Conservation (phyloP, 2,797 vertebrate species). For the Thalassophryne amazonica region DNA sequence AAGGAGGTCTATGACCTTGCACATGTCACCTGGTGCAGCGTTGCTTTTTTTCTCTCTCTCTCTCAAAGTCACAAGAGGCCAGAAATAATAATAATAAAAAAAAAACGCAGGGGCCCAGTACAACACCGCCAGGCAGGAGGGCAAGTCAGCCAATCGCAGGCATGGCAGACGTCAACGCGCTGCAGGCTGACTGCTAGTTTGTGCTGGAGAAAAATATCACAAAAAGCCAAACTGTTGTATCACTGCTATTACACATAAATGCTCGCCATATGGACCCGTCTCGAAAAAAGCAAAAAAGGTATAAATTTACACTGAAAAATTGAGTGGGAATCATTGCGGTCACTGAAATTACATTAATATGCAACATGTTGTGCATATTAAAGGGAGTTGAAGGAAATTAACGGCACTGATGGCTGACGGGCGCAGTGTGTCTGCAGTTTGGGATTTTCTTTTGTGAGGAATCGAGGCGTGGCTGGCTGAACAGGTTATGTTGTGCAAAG, state of each 20-base stretch:
- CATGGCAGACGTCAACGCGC: conserved; percentile 31
- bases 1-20: conserved; percentile 88
- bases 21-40: conserved; percentile 68
- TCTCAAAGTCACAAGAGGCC: conserved; percentile 38
- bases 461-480: conserved; percentile 78
- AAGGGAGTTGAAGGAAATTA: conserved; percentile 8
- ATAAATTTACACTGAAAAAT: too few species aligned
- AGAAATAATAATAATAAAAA: conserved; percentile 51
- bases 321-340: too few species aligned
- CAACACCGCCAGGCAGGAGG: conserved; percentile 18
- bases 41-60: conserved; percentile 63
- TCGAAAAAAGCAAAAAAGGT: too few species aligned
- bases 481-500: conserved; percentile 70
- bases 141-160: conserved; percentile 32
- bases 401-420: conserved; percentile 20
- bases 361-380: conserved; percentile 14
- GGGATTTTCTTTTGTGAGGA: conserved; percentile 26
- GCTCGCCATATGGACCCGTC: conserved; percentile 6
- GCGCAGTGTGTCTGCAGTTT: neutral
- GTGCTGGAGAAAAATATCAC: conserved; percentile 20
- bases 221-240: too few species aligned
- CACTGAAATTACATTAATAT: neutral
- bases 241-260: conserved; percentile 28
- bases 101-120: conserved; percentile 28
- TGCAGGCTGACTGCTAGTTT: conserved; percentile 20